Percentiles rank a stretch among this genome's conserved stretches.
phyloP scores from a whole-genome alignment of 2,888 invertebrate species.

The Xanthostigma xanthostigma region DNA sequence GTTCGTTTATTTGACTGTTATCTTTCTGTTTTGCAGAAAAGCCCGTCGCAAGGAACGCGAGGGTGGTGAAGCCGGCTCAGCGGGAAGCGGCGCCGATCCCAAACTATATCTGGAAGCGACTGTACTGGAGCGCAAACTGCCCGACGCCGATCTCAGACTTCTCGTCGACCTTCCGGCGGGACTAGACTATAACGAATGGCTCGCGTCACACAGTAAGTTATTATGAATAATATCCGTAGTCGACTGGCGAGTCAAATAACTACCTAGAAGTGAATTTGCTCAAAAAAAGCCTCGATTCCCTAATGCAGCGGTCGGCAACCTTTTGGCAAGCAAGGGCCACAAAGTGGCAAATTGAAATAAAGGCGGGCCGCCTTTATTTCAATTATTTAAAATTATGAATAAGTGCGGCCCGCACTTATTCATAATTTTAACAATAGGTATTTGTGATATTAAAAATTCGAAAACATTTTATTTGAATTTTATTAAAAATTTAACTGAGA shows the following conservation, averaged over 20 bases:
- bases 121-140: conserved; percentile 83
- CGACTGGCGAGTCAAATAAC: neutral
- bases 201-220: conserved; percentile 88
- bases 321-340: too few relatives aligned
- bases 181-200: conserved; percentile 98
- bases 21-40: conserved; percentile 55
- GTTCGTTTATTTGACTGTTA: conserved; percentile 4
- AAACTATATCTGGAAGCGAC: conserved; percentile 92
- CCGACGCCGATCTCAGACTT: conserved; percentile 86
- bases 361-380: too few relatives aligned
- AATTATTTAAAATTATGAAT: too few relatives aligned
- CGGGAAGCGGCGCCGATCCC: conserved; percentile 62
- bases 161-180: conserved; percentile 90
- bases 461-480: too few relatives aligned
- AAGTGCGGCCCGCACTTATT: too few relatives aligned
- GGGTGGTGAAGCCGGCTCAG: conserved; percentile 34
- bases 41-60: conserved; percentile 94
- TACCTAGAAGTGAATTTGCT: too few relatives aligned
- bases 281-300: too few relatives aligned
- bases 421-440: too few relatives aligned
- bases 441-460: too few relatives aligned
- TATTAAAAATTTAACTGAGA: too few relatives aligned
- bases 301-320: too few relatives aligned
- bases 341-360: too few relatives aligned
- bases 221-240: neutral